phyloP scores from a whole-genome alignment of 1,140 invertebrate species.

The Atta cephalotes region DNA sequence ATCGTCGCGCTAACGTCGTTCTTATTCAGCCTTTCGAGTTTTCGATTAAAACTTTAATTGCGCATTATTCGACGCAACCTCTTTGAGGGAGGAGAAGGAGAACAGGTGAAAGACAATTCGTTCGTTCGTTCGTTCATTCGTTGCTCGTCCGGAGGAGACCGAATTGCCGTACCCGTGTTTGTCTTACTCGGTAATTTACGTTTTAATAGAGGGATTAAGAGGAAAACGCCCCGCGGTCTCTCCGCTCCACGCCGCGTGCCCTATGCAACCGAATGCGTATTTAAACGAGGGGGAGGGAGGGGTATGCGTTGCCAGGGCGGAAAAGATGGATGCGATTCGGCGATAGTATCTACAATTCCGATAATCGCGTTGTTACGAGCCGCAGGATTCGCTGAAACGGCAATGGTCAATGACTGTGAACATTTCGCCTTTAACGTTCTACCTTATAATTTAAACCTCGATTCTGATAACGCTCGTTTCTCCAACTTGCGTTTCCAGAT shows the following conservation, averaged over 20 bases:
- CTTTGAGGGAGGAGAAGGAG: background rate
- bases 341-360: conserved; percentile 58
- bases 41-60: conserved; percentile 76
- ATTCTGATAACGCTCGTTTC: background rate
- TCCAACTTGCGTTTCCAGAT: background rate
- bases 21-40: conserved; percentile 56
- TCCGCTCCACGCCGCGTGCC: background rate
- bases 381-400: conserved; percentile 44
- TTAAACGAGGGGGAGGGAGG: conserved; percentile 21
- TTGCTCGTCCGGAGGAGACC: conserved; percentile 40
- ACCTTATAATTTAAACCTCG: conserved; percentile 33
- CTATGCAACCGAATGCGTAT: conserved; percentile 42
- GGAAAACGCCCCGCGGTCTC: background rate
- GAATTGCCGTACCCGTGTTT: conserved; percentile 46
- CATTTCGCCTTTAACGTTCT: background rate
- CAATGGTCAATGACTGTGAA: conserved; percentile 47
- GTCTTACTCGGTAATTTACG: conserved; percentile 51
- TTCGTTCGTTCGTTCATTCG: conserved; percentile 53
- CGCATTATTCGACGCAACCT: conserved; percentile 69
- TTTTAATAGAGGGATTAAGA: conserved; percentile 62
- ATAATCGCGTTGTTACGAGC: conserved; percentile 67
- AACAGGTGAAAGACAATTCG: conserved; percentile 28
- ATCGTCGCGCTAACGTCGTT: conserved; percentile 43
- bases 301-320: conserved; percentile 13
- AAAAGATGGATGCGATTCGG: conserved; percentile 63